Base-by-base conservation (phyloP, 2,888 invertebrate species). In the Boloria euphrosyne region DNA sequence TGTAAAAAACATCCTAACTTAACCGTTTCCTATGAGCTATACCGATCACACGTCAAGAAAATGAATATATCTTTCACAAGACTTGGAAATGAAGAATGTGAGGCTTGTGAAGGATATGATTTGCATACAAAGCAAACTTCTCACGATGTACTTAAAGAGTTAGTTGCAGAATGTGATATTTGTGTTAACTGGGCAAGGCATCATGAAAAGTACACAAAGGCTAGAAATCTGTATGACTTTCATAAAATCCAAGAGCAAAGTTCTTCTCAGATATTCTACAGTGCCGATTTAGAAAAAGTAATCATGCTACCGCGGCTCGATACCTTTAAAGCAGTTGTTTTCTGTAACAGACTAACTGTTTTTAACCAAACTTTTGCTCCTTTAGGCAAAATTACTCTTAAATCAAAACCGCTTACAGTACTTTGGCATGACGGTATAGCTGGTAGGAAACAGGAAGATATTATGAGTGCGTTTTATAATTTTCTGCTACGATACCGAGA, bases 11-110 rank as follows among this genome's bases (percentile, higher is more conserved):
- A 46, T 13, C 46, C 46, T 10, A n/a, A 52, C 18, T 43, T 43
- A 61, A 14, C 13, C 18, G 16, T 61, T 53, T 61, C 61, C 44
- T 61, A 61, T 31, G 44, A 51, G 18, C 51, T 73, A 52, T 76
- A 75, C 49, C 61, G 74, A 53, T 43, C 62, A 59, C 69, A 72
- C 27, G 44, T 74, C 44, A 73, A 73, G 69, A 70, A 69, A 31
- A 64, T 71, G 64, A 72, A 73, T 22, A 75, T 75, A 58, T 70
- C 70, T 27, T 76, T 74, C 54, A 70, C 75, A 52, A 18, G 54
- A 4, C 70, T 75, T 13, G 73, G 75, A 13, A 67, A 76, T 54
- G 74, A 76, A 60, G 73, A 74, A 46, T 75, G 74, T 44, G 74
- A 76, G 62, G 4, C 54, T 18, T 76, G 73, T 47, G 71, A 71